These are phyloP conservation scores for Chironomus riparius DNA, from an alignment of 2,888 invertebrate genomes.

Conservation along the genomic window DNA sequence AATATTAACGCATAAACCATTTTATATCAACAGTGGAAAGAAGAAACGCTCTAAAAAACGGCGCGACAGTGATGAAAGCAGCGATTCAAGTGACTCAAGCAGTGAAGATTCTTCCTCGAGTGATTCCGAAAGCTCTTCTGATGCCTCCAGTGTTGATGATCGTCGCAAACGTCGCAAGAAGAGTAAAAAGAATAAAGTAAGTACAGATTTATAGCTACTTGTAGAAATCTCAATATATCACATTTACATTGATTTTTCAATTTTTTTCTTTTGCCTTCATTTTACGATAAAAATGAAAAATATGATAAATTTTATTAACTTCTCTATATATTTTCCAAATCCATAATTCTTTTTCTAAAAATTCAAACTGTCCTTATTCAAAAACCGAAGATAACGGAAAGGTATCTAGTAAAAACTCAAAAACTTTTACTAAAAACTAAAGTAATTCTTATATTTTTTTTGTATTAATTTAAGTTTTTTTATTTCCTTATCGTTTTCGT, in stretches of 20 bases:
- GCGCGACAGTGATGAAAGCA: slow-evolving; percentile 43
- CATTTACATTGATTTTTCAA: neutral
- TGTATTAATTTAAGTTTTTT: neutral
- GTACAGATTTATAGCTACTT: neutral
- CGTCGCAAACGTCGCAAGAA: slow-evolving; percentile 13
- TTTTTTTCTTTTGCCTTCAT: slow-evolving; percentile 15
- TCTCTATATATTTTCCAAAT: slow-evolving; percentile 17
- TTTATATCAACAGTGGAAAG: slow-evolving; percentile 36
- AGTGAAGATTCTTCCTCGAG: slow-evolving; percentile 29
- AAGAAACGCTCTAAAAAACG: slow-evolving; percentile 52
- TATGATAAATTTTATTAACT: slow-evolving; percentile 23
- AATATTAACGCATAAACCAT: neutral
- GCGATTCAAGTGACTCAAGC: slow-evolving; percentile 40
- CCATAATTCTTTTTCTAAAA: slow-evolving; percentile 19
- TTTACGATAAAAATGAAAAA: slow-evolving; percentile 17
- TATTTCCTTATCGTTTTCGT: neutral
- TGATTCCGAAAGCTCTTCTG: slow-evolving; percentile 5
- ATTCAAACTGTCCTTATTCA: slow-evolving; percentile 25
- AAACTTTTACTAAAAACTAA: neutral
- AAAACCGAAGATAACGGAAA: slow-evolving; percentile 27
- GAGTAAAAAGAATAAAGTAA: slow-evolving; percentile 20
- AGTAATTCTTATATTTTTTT: neutral
- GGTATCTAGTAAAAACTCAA: slow-evolving; percentile 20
- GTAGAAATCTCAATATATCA: neutral
- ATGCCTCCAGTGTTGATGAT: slow-evolving; percentile 21